Evolutionary conservation across 2,797 vertebrate species (phyloP).

Genomic region (Spinus pinus): DNA sequence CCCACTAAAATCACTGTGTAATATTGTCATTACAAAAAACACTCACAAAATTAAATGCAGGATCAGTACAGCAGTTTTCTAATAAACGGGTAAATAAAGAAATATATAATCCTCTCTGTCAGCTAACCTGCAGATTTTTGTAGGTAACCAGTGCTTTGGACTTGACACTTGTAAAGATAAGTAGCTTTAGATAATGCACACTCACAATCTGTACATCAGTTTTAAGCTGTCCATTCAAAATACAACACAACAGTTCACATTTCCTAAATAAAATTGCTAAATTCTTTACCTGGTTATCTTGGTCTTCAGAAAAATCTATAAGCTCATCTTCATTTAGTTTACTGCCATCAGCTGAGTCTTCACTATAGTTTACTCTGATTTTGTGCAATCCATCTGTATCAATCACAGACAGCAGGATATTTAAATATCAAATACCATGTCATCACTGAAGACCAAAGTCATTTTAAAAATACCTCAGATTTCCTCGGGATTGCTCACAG

Average conservation of each 20-base stretch:
- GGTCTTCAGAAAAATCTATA: constrained; percentile 90
- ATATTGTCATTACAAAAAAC: neutral
- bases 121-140: neutral
- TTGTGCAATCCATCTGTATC: constrained; percentile 87
- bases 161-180: neutral
- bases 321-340: constrained; percentile 82
- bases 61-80: neutral
- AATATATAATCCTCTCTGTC: neutral
- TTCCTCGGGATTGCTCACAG: neutral
- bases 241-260: neutral
- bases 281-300: constrained; percentile 87
- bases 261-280: neutral
- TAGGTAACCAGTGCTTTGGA: neutral
- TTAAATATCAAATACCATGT: constrained; percentile 24
- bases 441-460: neutral
- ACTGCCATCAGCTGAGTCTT: constrained; percentile 75
- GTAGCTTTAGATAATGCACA: neutral
- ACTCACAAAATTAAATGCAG: neutral
- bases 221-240: neutral
- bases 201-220: neutral
- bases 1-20: neutral
- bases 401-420: constrained; percentile 36
- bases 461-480: neutral
- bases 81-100: neutral
- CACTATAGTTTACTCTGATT: constrained; percentile 88